phyloP scores from a whole-genome alignment of 2,888 invertebrate genomes.

The Penaeus monodon region DNA sequence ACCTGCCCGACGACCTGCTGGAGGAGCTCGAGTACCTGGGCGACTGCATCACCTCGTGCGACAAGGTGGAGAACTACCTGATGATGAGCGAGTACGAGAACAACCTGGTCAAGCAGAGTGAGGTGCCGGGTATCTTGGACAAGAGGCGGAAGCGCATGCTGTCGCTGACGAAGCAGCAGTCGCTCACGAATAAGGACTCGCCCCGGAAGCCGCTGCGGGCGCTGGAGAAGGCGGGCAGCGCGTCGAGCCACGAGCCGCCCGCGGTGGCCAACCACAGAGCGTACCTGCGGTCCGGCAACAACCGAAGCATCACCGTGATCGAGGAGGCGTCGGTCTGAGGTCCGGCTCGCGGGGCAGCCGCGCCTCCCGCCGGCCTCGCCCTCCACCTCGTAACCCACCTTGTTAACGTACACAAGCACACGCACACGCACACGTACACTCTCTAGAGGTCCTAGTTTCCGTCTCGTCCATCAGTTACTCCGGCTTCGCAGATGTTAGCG shows the following conservation, averaged over 20 bases:
- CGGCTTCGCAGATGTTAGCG: neutral
- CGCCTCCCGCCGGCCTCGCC: neutral
- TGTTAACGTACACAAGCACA: neutral
- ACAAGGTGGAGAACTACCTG: constrained; percentile 84
- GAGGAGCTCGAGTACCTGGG: constrained; percentile 75
- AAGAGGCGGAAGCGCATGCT: constrained; percentile 26
- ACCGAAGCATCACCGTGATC: constrained; percentile 57
- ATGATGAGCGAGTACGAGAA: constrained; percentile 90
- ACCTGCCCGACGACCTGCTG: constrained; percentile 83
- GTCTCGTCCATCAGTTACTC: neutral
- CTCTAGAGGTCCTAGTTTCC: no score
- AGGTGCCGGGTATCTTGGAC: constrained; percentile 35
- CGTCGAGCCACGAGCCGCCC: neutral
- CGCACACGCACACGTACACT: neutral
- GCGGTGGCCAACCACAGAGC: neutral
- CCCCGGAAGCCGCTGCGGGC: constrained; percentile 31
- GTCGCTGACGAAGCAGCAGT: constrained; percentile 28
- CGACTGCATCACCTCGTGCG: constrained; percentile 68
- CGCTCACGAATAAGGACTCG: constrained; percentile 33
- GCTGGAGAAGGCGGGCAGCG: constrained; percentile 16
- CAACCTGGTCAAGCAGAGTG: constrained; percentile 76
- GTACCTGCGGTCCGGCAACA: constrained; percentile 35
- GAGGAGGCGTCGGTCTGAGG: constrained; percentile 60
- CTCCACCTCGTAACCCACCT: neutral
- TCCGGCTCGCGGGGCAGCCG: neutral